Base-by-base conservation (phyloP, 2,797 vertebrate genomes). In the Semotilus atromaculatus region DNA sequence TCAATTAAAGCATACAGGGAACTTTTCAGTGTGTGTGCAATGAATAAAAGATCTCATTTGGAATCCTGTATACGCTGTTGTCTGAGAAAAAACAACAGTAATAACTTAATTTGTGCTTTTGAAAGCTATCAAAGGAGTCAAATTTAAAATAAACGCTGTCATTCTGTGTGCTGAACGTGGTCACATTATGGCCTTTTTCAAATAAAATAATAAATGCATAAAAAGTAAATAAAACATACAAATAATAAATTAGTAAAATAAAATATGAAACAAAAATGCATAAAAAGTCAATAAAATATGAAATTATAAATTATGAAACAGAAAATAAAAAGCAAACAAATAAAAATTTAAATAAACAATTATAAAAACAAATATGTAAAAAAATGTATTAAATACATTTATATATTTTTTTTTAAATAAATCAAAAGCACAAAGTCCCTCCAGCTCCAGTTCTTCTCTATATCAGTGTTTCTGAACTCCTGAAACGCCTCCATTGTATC, bases 61-160 rank as follows among this genome's bases (percentile, higher is more conserved):
- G 97, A 98, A 91, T 98, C 96, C 97, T 98, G 94, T 98, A 97
- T 55, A 97, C 96, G 5, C 98, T 98, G 92, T 98, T 99, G 92
- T 99, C 98, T 99, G 93, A 48, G 6, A 80, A 26, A 80, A 5
- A 31, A 14, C 43, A 23, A 81, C 9, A 60, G 31, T 1, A 23
- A 62, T 1, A 23, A 62, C 26, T 53, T 29, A 11, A 74, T 40
- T 38, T 76, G 7, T 45, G 26, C 9, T 23, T 60, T 5, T 43
- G 4, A 80, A 71, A 38, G 29, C 19, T 23, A 31, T 40, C 7
- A 60, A 78, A 34, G 13, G 13, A 3, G 14, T 55, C 26, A 60
- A 45, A 48, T 9, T 53, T 19, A 29, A 8, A 16, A n/a, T n/a
- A 14, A 77, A 36, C 3, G 7, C 13, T 9, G 19, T 8, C 26